phyloP scores from a whole-genome alignment of 1,140 invertebrate genomes.

The Thaumatotibia leucotreta region DNA sequence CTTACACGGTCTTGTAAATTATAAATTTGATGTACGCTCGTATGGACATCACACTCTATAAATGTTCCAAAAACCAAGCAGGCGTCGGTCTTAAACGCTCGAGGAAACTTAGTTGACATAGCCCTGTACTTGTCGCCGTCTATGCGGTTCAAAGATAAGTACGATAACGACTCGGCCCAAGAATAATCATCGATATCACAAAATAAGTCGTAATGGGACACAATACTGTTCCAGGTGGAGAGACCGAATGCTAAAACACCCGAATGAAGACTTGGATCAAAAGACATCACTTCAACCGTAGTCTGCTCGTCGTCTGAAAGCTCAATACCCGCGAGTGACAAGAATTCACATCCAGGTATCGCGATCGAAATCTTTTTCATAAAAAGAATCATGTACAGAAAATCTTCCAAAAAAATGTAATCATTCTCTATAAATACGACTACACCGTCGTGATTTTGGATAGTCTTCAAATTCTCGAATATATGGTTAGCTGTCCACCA shows the following conservation, averaged over 20 bases:
- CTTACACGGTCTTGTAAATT: constrained; percentile 22
- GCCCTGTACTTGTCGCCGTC: constrained; percentile 37
- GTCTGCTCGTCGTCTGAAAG: constrained; percentile 4
- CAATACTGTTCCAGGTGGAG: constrained; percentile 36
- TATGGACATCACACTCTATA: constrained; percentile 21
- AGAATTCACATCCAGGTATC: constrained; percentile 30
- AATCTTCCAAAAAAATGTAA: constrained; percentile 38
- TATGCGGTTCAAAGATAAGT: constrained; percentile 37
- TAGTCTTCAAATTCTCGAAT: constrained; percentile 37
- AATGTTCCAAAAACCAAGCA: constrained; percentile 8
- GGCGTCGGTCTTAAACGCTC: constrained; percentile 28
- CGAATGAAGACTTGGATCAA: constrained; percentile 34
- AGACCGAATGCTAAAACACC: constrained; percentile 34
- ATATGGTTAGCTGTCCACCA: constrained; percentile 53
- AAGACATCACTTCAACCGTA: constrained; percentile 31
- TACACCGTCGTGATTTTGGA: constrained; percentile 23
- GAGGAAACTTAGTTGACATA: constrained; percentile 32
- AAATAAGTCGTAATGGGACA: constrained; percentile 38
- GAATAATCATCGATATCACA: constrained; percentile 42
- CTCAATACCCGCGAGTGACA: constrained; percentile 25
- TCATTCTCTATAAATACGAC: constrained; percentile 40
- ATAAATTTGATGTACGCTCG: constrained; percentile 26
- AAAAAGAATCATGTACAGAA: constrained; percentile 34
- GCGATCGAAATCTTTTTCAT: constrained; percentile 34
- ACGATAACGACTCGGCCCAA: constrained; percentile 42